Evolutionary conservation across 2,888 invertebrate genomes (phyloP).

Genomic region (Parapristionchus giblindavisi): DNA sequence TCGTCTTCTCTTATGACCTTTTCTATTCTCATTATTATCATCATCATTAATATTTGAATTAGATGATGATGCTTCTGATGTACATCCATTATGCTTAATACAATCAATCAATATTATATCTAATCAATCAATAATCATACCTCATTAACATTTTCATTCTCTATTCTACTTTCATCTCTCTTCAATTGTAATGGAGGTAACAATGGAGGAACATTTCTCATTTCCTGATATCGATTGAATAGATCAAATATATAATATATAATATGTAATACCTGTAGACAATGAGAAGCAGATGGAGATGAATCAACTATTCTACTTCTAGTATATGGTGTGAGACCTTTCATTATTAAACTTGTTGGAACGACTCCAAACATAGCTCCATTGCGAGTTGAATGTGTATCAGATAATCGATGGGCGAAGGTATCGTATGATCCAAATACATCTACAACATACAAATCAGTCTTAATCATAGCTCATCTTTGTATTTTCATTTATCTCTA

Average conservation of each 20-base stretch:
- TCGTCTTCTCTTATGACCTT: constrained; percentile 23
- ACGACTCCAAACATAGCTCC: constrained; percentile 11
- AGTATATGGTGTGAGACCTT: constrained; percentile 4
- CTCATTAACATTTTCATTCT: too few relatives aligned
- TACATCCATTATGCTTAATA: constrained; percentile 10
- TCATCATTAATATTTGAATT: constrained; percentile 14
- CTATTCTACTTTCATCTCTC: constrained; percentile 12
- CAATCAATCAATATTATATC: background rate
- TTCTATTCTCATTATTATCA: constrained; percentile 12
- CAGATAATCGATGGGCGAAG: constrained; percentile 1
- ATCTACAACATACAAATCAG: constrained; percentile 8
- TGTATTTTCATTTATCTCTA: background rate
- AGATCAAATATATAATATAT: background rate
- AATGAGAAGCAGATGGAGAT: constrained; percentile 4
- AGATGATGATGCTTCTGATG: constrained; percentile 26
- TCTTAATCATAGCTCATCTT: background rate
- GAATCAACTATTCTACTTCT: background rate
- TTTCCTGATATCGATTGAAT: constrained; percentile 10
- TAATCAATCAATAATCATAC: background rate
- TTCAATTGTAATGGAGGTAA: constrained; percentile 10
- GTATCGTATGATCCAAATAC: constrained; percentile 23
- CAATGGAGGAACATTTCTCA: constrained; percentile 23
- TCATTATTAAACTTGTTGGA: constrained; percentile 11
- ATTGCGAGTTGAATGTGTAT: background rate
- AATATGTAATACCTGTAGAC: background rate